These are phyloP conservation scores for Sebastes diploproa DNA, from an alignment of 2,797 vertebrate species.

Conservation along the genomic window DNA sequence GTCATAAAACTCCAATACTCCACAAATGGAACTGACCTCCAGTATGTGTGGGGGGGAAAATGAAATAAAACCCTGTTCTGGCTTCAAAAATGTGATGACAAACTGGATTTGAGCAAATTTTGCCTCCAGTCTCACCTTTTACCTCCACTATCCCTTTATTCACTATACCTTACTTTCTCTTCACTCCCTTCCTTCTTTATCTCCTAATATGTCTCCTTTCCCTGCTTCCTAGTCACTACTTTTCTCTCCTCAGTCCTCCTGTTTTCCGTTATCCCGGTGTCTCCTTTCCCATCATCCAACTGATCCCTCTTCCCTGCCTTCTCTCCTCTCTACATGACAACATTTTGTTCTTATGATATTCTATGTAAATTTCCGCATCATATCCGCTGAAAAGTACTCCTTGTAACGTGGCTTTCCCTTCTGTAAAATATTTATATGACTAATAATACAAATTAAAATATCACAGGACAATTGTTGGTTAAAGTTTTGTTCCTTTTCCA, in stretches of 20 bases:
- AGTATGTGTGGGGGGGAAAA: not conserved
- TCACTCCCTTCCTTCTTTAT: not conserved
- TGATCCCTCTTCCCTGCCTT: no score
- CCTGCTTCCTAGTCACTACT: not conserved
- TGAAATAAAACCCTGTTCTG: slow-evolving; percentile 22
- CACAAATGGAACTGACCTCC: slow-evolving; percentile 53
- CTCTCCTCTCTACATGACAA: no score
- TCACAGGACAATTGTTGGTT: not conserved
- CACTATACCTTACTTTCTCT: not conserved
- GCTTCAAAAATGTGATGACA: slow-evolving; percentile 14
- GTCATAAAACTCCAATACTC: slow-evolving; percentile 45
- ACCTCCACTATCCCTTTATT: not conserved
- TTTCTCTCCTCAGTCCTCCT: not conserved
- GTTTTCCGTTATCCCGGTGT: not conserved
- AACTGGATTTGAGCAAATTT: no score
- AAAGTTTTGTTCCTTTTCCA: not conserved
- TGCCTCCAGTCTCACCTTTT: not conserved
- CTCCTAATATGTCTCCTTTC: no score
- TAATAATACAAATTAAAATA: not conserved
- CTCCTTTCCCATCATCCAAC: not conserved
- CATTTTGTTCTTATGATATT: no score
- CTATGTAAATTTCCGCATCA: no score
- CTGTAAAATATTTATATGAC: not conserved
- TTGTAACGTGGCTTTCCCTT: not conserved
- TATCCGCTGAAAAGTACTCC: not conserved